phyloP scores from a whole-genome alignment of 2,888 invertebrate genomes.

The Aphelenchoides bicaudatus region DNA sequence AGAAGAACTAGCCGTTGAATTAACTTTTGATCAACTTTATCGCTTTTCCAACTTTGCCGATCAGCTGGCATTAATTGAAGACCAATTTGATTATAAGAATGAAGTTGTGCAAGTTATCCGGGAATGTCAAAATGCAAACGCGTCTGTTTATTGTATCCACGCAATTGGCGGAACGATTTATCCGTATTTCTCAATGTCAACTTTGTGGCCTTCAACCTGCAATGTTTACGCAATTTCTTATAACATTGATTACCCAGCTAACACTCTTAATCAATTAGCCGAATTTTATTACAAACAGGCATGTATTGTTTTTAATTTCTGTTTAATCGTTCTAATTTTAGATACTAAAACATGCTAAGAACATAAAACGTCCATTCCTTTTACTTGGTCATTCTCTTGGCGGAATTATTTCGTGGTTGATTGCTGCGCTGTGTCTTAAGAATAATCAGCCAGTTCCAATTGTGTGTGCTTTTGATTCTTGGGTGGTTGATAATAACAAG shows the following conservation, averaged over 20 bases:
- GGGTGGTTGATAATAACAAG: slow-evolving; percentile 40
- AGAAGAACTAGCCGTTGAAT: slow-evolving; percentile 32
- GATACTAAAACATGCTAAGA: slow-evolving; percentile 14
- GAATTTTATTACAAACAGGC: slow-evolving; percentile 45
- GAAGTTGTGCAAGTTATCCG: slow-evolving; percentile 34
- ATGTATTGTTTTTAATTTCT: slow-evolving; percentile 20
- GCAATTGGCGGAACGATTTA: slow-evolving; percentile 57
- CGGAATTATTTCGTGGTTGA: slow-evolving; percentile 48
- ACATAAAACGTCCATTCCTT: slow-evolving; percentile 33
- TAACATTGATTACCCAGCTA: slow-evolving; percentile 37
- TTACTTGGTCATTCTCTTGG: slow-evolving; percentile 56
- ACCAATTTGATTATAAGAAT: neutral
- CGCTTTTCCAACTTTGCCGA: slow-evolving; percentile 5
- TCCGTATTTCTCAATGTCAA: slow-evolving; percentile 50
- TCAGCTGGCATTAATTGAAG: slow-evolving; percentile 13
- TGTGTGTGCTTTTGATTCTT: slow-evolving; percentile 48
- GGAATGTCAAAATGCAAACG: slow-evolving; percentile 24
- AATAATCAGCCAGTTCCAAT: slow-evolving; percentile 33
- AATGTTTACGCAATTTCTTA: slow-evolving; percentile 51
- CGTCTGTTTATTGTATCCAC: slow-evolving; percentile 49
- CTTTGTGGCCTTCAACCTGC: slow-evolving; percentile 43
- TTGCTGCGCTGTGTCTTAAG: slow-evolving; percentile 24
- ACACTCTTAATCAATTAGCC: slow-evolving; percentile 42
- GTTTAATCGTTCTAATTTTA: slow-evolving; percentile 10
- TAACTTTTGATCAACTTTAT: slow-evolving; percentile 30